Evolutionary conservation across 1,140 invertebrate genomes (phyloP).

Genomic region (Drosophila sp.): DNA sequence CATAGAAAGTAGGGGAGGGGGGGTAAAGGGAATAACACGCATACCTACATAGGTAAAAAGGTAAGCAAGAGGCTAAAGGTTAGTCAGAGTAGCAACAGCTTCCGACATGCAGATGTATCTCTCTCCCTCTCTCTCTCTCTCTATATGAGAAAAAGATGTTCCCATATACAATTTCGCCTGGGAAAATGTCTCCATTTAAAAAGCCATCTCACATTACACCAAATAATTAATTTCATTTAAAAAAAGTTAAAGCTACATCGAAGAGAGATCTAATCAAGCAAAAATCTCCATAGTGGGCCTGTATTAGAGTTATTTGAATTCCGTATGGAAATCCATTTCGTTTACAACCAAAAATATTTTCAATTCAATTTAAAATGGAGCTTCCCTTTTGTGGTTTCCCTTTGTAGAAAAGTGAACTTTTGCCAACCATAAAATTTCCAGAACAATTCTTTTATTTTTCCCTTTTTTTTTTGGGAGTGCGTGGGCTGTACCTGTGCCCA

Average conservation of each 20-base stretch:
- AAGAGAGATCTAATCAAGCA: too few relatives aligned
- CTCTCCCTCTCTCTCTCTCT: background rate
- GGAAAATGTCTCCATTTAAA: too few relatives aligned
- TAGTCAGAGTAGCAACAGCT: conserved; percentile 6
- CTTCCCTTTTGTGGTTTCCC: too few relatives aligned
- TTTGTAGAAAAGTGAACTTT: background rate
- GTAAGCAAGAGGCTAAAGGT: conserved; percentile 1
- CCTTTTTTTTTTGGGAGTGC: conserved; percentile 9
- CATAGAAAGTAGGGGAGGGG: background rate
- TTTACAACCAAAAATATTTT: too few relatives aligned
- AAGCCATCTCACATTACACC: too few relatives aligned
- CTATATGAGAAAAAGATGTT: background rate
- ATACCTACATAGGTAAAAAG: background rate
- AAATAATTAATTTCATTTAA: too few relatives aligned
- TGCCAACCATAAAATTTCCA: background rate
- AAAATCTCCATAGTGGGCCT: too few relatives aligned
- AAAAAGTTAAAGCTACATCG: too few relatives aligned
- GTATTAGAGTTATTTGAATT: too few relatives aligned
- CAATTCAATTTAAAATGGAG: too few relatives aligned
- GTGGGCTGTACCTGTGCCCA: conserved; percentile 1
- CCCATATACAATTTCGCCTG: background rate
- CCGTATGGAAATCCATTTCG: too few relatives aligned
- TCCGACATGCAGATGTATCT: conserved; percentile 2
- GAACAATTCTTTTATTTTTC: conserved; percentile 6
- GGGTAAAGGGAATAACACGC: background rate